phyloP scores from a whole-genome alignment of 2,797 vertebrate species.

The Varecia variegata region DNA sequence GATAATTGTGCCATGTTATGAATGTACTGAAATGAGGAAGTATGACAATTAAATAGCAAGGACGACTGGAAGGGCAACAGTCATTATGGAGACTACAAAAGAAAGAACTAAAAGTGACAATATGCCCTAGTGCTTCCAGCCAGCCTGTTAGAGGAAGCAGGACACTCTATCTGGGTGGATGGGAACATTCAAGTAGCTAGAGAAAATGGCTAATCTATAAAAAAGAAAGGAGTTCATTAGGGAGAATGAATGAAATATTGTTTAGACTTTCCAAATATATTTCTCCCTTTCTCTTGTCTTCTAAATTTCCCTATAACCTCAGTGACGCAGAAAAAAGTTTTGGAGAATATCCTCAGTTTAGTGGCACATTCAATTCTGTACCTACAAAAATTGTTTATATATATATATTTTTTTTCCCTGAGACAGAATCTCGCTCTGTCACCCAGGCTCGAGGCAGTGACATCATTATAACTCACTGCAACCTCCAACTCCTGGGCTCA shows the following conservation, averaged over 20 bases:
- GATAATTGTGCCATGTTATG: not conserved
- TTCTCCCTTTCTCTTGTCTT: not conserved
- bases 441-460: not conserved
- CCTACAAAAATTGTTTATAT: not conserved
- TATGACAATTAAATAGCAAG: not conserved
- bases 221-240: not conserved
- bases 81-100: not conserved
- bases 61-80: not conserved
- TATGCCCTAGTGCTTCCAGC: rapidly evolving
- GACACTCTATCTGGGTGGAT: rapidly evolving
- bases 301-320: not conserved
- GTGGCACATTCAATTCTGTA: not conserved
- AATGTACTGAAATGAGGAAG: not conserved
- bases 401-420: not conserved
- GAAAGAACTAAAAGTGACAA: not conserved
- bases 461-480: not conserved
- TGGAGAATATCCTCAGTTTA: not conserved
- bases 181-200: not conserved
- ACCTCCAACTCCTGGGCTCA: not conserved
- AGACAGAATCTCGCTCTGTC: not conserved
- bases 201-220: not conserved
- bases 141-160: not conserved
- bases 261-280: not conserved
- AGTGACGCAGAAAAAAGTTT: not conserved
- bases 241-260: not conserved